phyloP scores from a whole-genome alignment of 2,113 vertebrate species.

The Psilopogon haemacephalus region DNA sequence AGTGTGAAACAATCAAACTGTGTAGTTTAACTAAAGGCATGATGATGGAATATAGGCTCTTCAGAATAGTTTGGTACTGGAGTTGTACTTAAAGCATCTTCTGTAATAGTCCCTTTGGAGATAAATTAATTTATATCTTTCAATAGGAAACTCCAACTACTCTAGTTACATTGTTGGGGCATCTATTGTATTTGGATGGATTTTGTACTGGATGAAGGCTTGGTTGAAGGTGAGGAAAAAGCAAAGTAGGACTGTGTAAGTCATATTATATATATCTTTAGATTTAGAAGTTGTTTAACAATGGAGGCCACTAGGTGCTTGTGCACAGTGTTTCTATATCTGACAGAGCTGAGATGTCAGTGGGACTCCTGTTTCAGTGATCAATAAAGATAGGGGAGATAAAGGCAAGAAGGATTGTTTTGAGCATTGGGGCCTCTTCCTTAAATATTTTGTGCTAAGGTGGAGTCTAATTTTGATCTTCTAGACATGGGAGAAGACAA shows the following conservation, averaged over 20 bases:
- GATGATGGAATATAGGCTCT: not conserved
- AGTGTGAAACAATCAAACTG: no score
- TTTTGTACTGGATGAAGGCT: not conserved
- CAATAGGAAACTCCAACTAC: not conserved
- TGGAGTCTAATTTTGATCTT: not conserved
- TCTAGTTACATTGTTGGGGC: not conserved
- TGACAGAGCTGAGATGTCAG: not conserved
- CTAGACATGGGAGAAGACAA: not conserved
- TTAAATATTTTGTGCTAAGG: not conserved
- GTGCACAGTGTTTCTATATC: not conserved
- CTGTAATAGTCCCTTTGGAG: not conserved
- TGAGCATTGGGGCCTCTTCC: not conserved
- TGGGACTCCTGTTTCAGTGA: not conserved
- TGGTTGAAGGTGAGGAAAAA: not conserved
- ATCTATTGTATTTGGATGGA: not conserved
- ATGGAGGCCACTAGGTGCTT: not conserved
- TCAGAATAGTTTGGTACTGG: not conserved
- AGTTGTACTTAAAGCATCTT: not conserved
- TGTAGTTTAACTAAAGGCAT: no score
- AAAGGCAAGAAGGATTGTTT: not conserved
- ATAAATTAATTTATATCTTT: not conserved
- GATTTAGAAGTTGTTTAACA: not conserved
- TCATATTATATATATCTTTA: not conserved
- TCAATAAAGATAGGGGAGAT: not conserved
- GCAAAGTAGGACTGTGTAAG: not conserved